These are phyloP conservation scores for Hirtodrosophila histrioides DNA, from an alignment of 2,888 invertebrate genomes.

Conservation along the genomic window DNA sequence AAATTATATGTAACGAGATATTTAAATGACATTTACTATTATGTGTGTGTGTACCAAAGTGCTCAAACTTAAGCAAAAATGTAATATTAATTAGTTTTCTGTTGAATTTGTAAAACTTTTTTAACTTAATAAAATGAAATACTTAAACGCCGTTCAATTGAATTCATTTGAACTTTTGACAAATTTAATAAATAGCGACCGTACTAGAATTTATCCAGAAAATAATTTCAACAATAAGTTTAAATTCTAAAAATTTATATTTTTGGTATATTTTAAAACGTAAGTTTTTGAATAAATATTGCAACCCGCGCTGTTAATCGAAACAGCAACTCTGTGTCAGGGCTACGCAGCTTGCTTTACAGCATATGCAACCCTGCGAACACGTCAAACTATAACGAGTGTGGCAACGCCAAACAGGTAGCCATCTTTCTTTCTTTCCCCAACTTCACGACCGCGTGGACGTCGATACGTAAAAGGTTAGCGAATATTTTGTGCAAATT, in stretches of 20 bases:
- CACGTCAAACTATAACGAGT: slow-evolving; percentile 20
- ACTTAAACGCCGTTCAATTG: slow-evolving; percentile 27
- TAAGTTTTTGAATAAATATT: neutral
- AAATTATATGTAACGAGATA: slow-evolving; percentile 56
- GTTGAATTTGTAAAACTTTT: slow-evolving; percentile 73
- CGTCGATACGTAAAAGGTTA: slow-evolving; percentile 81
- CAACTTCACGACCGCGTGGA: slow-evolving; percentile 83
- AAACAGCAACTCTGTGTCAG: slow-evolving; percentile 14
- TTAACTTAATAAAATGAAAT: slow-evolving; percentile 65
- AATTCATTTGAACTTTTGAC: neutral
- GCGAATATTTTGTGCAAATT: slow-evolving; percentile 51
- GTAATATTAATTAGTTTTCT: slow-evolving; percentile 65
- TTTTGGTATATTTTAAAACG: too few relatives aligned
- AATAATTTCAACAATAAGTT: too few relatives aligned
- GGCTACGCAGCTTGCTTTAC: slow-evolving; percentile 8
- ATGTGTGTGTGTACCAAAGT: slow-evolving; percentile 75
- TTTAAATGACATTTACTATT: slow-evolving; percentile 65
- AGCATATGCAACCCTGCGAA: slow-evolving; percentile 19
- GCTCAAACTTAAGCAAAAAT: slow-evolving; percentile 74
- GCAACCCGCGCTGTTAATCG: neutral
- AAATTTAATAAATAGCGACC: too few relatives aligned
- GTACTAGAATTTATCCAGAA: too few relatives aligned
- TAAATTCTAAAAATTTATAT: too few relatives aligned
- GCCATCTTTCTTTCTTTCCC: slow-evolving; percentile 82
- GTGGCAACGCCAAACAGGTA: slow-evolving; percentile 54